phyloP scores from a whole-genome alignment of 2,797 vertebrate genomes.

The Enteromius viviparus region DNA sequence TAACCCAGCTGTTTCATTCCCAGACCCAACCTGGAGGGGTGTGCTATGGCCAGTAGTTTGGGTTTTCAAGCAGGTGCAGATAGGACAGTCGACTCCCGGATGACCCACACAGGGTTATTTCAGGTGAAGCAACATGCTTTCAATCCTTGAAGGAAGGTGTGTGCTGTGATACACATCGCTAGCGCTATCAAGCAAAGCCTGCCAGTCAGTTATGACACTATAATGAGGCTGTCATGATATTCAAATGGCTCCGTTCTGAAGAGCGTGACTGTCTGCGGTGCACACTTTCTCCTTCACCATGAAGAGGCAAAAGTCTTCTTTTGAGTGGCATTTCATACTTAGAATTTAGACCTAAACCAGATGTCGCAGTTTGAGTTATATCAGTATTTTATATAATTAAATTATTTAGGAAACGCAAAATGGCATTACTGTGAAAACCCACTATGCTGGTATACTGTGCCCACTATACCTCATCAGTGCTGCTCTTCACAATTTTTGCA shows the following conservation, averaged over 20 bases:
- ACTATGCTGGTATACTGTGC: neutral
- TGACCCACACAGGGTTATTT: constrained; percentile 27
- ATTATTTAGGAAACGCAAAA: neutral
- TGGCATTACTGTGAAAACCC: neutral
- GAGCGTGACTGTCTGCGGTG: constrained; percentile 19
- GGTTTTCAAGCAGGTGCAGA: constrained; percentile 34
- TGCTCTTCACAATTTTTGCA: neutral
- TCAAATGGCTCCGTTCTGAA: constrained; percentile 77
- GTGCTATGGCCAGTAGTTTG: constrained; percentile 25
- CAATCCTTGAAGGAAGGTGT: constrained; percentile 19
- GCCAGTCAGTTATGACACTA: constrained; percentile 84
- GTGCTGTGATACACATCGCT: constrained; percentile 66
- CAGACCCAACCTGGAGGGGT: constrained; percentile 44
- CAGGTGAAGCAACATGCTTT: constrained; percentile 33
- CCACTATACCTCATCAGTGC: neutral
- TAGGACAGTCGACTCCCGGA: neutral
- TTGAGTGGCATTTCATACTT: constrained; percentile 4
- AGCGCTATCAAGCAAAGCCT: constrained; percentile 75
- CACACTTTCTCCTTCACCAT: constrained; percentile 14
- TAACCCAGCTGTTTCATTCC: constrained; percentile 51
- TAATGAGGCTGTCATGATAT: constrained; percentile 89
- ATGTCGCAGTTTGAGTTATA: neutral
- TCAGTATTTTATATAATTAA: neutral
- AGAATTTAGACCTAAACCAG: neutral
- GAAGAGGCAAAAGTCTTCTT: constrained; percentile 22